These are phyloP conservation scores for Apodemus sylvaticus DNA, from an alignment of 2,113 vertebrate genomes.

Conservation along the genomic window DNA sequence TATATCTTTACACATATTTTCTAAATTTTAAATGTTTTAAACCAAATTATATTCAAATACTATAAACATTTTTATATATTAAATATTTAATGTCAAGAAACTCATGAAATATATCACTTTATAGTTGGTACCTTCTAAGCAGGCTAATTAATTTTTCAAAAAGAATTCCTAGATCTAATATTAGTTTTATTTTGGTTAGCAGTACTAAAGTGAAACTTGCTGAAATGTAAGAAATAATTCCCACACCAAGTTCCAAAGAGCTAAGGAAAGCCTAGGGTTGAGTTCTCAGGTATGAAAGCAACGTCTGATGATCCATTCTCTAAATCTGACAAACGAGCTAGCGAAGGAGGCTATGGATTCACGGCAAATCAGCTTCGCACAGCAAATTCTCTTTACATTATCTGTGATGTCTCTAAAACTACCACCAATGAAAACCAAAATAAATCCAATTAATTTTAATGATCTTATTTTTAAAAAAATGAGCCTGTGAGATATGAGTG, in stretches of 20 bases:
- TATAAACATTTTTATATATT: not conserved
- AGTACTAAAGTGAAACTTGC: conserved; percentile 18
- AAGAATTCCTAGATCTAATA: conserved; percentile 36
- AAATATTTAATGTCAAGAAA: not conserved
- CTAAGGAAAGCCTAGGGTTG: not conserved
- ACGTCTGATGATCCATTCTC: not conserved
- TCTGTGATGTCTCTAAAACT: not conserved
- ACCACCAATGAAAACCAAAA: not conserved
- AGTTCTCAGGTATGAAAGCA: not conserved
- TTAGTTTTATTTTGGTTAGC: conserved; percentile 2
- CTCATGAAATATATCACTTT: conserved; percentile 7
- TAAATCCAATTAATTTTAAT: conserved; percentile 28
- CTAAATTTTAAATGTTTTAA: not conserved
- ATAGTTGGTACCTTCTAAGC: not conserved
- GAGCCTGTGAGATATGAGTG: not conserved
- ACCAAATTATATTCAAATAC: not conserved
- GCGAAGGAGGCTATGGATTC: not conserved
- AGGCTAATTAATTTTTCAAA: not conserved
- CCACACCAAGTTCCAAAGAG: not conserved
- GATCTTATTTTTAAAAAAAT: not conserved
- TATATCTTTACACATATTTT: not conserved
- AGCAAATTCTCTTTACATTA: not conserved
- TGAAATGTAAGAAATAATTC: conserved; percentile 34
- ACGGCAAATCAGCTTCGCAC: not conserved
- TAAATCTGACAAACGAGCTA: not conserved